phyloP scores from a whole-genome alignment of 2,797 vertebrate species.

The Knipowitschia caucasica region DNA sequence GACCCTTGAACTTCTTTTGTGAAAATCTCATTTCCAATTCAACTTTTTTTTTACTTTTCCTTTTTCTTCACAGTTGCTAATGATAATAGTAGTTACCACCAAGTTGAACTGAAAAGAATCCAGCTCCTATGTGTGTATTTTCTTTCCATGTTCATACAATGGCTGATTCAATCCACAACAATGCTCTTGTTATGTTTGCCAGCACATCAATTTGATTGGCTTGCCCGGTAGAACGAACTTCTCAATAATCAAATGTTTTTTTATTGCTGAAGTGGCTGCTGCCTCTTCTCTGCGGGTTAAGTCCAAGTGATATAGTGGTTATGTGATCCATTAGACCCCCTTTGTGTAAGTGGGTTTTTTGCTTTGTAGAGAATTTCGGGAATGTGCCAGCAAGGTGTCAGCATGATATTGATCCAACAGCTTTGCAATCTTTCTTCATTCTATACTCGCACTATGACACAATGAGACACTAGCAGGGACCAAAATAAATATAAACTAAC shows the following conservation, averaged over 20 bases:
- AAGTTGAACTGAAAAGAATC: background rate
- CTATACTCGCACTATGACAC: conserved; percentile 34
- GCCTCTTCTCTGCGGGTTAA: conserved; percentile 18
- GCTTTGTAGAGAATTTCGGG: conserved; percentile 50
- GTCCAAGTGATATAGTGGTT: conserved; percentile 31
- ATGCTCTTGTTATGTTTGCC: background rate
- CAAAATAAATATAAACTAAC: conserved; percentile 17
- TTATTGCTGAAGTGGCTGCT: conserved; percentile 18
- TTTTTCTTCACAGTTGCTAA: background rate
- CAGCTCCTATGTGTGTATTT: background rate
- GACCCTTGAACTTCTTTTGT: conserved; percentile 7
- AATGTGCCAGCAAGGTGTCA: conserved; percentile 56
- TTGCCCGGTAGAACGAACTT: background rate
- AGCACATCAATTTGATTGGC: conserved; percentile 10
- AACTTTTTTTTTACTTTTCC: too few species aligned
- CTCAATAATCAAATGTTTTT: conserved; percentile 11
- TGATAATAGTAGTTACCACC: background rate
- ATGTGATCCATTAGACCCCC: conserved; percentile 41
- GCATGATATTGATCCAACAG: conserved; percentile 62
- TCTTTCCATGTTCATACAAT: background rate
- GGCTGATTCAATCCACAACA: background rate
- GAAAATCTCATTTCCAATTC: conserved; percentile 1
- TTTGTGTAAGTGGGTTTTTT: conserved; percentile 36
- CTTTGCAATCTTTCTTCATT: conserved; percentile 65
- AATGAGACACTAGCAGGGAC: conserved; percentile 37